These are phyloP conservation scores for Eugnorisma glareosa DNA, from an alignment of 2,888 invertebrate genomes.

Conservation along the genomic window DNA sequence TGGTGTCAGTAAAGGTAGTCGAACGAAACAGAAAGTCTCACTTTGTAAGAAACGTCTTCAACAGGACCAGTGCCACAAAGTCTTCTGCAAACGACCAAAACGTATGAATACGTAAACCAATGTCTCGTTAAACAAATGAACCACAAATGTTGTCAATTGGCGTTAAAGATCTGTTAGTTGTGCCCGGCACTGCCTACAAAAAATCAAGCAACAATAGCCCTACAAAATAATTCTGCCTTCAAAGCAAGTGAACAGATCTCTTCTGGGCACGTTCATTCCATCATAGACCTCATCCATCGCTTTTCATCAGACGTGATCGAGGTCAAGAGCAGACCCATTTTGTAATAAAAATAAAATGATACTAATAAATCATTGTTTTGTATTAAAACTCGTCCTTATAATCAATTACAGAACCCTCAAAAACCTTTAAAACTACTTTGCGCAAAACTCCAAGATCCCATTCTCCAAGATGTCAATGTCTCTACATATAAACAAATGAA, in stretches of 20 bases:
- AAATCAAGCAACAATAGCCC: background rate
- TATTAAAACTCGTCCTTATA: background rate
- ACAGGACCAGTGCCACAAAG: background rate
- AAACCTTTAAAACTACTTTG: background rate
- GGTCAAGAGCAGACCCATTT: no score
- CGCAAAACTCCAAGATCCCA: background rate
- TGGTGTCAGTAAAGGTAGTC: background rate
- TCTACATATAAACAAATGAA: constrained; percentile 37
- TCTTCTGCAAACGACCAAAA: background rate
- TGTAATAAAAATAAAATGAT: background rate
- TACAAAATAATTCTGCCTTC: background rate
- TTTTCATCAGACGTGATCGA: no score
- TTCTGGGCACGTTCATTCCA: no score
- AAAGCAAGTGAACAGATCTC: no score
- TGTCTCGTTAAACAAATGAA: background rate
- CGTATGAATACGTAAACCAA: background rate
- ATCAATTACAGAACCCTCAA: background rate
- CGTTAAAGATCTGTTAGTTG: background rate
- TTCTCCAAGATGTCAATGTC: constrained; percentile 6
- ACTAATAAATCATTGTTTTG: background rate
- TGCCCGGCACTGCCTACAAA: background rate
- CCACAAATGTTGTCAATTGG: background rate
- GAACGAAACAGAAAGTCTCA: background rate
- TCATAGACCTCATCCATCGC: no score
- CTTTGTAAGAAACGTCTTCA: background rate